Evolutionary conservation across 1,140 invertebrate species (phyloP).

Genomic region (Drosophila athabasca): DNA sequence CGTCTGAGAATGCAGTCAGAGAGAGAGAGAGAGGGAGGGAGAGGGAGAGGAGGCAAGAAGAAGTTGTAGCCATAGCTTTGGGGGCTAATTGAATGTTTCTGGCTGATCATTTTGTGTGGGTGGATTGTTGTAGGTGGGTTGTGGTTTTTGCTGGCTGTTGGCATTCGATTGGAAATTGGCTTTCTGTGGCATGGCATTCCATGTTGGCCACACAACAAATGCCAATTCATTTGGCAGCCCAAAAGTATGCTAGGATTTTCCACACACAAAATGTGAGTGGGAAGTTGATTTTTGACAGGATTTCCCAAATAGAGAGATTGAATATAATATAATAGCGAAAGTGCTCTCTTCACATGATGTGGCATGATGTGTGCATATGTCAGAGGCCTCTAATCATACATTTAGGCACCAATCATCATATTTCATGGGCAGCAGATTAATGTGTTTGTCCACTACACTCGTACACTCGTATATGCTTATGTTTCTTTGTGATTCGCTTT

Average conservation of each 20-base stretch:
- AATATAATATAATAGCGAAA: no score
- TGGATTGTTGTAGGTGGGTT: constrained; percentile 11
- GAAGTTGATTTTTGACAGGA: no score
- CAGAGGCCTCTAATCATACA: constrained; percentile 23
- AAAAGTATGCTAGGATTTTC: constrained; percentile 16
- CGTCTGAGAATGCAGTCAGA: background rate
- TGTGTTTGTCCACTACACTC: constrained; percentile 17
- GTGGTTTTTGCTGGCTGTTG: background rate
- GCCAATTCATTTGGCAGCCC: constrained; percentile 18
- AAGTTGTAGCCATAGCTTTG: constrained; percentile 17
- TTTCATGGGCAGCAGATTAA: constrained; percentile 51
- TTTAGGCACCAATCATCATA: constrained; percentile 44
- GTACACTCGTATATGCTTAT: constrained; percentile 1
- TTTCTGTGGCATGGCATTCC: constrained; percentile 16
- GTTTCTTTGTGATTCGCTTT: constrained; percentile 7
- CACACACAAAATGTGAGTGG: no score
- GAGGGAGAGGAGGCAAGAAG: background rate
- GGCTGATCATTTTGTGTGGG: constrained; percentile 24
- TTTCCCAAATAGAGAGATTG: no score
- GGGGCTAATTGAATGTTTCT: constrained; percentile 48
- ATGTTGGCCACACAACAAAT: background rate
- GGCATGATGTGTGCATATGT: background rate
- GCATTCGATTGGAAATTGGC: constrained; percentile 34
- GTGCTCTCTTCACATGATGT: background rate
- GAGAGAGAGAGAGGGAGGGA: background rate